phyloP scores from a whole-genome alignment of 2,797 vertebrate species.

The Amniataba percoides region DNA sequence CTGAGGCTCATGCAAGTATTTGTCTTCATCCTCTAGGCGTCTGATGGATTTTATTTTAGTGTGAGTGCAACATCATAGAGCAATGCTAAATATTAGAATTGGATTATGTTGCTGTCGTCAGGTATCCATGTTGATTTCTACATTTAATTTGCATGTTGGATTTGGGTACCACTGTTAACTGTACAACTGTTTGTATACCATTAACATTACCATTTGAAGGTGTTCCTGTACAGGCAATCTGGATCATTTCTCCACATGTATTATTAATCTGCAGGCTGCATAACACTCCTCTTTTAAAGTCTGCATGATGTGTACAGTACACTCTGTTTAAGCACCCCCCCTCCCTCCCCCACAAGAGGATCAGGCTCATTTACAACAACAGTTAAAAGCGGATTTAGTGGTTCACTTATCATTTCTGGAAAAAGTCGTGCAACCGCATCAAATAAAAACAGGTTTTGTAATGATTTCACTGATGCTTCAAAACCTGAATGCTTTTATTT shows the following conservation, averaged over 20 bases:
- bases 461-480: constrained; percentile 32
- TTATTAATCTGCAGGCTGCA: constrained; percentile 18
- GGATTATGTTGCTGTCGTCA: not conserved
- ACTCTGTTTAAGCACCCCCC: constrained; percentile 2
- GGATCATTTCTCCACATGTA: constrained; percentile 7
- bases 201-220: constrained; percentile 5
- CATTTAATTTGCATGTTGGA: not conserved
- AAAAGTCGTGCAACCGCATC: not conserved
- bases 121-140: not conserved
- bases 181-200: not conserved
- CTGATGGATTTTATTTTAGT: constrained; percentile 28
- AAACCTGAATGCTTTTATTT: constrained; percentile 22
- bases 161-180: not conserved
- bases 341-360: no score
- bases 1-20: constrained; percentile 37
- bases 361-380: not conserved
- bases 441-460: constrained; percentile 34
- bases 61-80: constrained; percentile 29
- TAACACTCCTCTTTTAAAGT: constrained; percentile 6
- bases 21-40: constrained; percentile 49
- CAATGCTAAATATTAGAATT: constrained; percentile 16
- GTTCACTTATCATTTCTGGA: constrained; percentile 2
- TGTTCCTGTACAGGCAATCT: not conserved
- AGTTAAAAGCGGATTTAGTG: constrained; percentile 4
- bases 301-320: constrained; percentile 15